Percentiles rank a stretch among this genome's conserved stretches.
phyloP scores from a whole-genome alignment of 2,888 invertebrate genomes.

The Phrixothrix hirtus region DNA sequence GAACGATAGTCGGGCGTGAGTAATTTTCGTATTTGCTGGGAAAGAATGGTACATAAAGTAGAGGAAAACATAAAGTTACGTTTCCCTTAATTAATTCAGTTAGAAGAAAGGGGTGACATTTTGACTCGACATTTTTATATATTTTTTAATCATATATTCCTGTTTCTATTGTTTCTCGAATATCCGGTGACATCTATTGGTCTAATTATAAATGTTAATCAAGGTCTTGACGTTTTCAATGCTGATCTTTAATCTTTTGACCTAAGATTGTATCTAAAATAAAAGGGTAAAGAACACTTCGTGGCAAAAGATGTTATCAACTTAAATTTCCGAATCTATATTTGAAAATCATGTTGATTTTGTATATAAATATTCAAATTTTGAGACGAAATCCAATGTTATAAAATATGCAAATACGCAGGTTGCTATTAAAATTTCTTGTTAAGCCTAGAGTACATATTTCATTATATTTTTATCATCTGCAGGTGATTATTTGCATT shows the following conservation, averaged over 20 bases:
- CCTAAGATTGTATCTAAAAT: constrained; percentile 37
- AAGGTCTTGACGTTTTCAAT: constrained; percentile 33
- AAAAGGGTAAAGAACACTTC: constrained; percentile 25
- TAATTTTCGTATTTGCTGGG: too few relatives aligned
- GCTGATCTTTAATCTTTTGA: constrained; percentile 51
- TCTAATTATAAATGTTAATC: constrained; percentile 48
- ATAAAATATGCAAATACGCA: constrained; percentile 4
- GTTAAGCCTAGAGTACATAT: background rate
- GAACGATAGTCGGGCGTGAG: constrained; percentile 21
- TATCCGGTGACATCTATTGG: constrained; percentile 43
- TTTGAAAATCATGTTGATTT: constrained; percentile 26
- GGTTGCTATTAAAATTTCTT: background rate
- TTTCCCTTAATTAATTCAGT: background rate
- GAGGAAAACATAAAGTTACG: background rate
- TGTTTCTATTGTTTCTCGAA: constrained; percentile 39
- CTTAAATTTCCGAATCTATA: constrained; percentile 16
- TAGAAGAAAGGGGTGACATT: constrained; percentile 13
- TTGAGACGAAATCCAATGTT: background rate
- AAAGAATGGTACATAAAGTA: too few relatives aligned
- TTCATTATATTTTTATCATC: constrained; percentile 3
- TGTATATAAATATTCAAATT: constrained; percentile 12
- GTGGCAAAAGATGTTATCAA: constrained; percentile 10
- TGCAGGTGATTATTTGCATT: too few relatives aligned
- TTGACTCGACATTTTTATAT: constrained; percentile 9
- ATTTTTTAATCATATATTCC: constrained; percentile 28